These are phyloP conservation scores for Pyrrhosoma nymphula DNA, from an alignment of 2,888 invertebrate genomes.

Conservation along the genomic window DNA sequence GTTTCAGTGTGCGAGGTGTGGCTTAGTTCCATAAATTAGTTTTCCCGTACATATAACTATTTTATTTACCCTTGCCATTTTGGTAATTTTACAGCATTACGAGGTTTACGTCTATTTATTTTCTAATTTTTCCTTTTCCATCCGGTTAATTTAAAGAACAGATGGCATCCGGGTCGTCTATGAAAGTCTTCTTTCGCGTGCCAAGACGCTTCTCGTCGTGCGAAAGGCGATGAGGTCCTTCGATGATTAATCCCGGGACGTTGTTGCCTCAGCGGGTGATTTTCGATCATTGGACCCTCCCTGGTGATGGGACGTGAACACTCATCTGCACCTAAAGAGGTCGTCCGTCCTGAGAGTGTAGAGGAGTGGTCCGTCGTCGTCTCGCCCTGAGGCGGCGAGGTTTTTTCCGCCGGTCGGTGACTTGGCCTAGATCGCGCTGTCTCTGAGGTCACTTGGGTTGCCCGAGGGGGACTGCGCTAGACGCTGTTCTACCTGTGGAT, in stretches of 20 bases:
- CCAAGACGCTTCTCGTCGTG: neutral
- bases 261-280: neutral
- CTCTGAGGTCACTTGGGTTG: constrained; percentile 47
- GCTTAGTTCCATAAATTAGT: too few species aligned
- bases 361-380: neutral
- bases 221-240: neutral
- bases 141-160: neutral
- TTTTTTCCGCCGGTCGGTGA: constrained; percentile 56
- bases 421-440: constrained; percentile 55
- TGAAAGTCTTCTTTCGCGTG: neutral
- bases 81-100: too few species aligned
- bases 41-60: too few species aligned
- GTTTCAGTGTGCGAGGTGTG: too few species aligned
- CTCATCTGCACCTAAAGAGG: constrained; percentile 2
- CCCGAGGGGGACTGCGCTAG: constrained; percentile 17
- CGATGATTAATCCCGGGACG: neutral
- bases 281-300: neutral
- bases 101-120: too few species aligned
- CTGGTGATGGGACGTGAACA: neutral
- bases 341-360: neutral
- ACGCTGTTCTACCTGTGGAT: constrained; percentile 47
- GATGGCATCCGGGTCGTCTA: neutral
- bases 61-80: too few species aligned
- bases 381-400: constrained; percentile 32
- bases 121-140: too few species aligned